Conservation (phyloP, 2,888 invertebrate genomes). For the Drosophila engyochracea region DNA sequence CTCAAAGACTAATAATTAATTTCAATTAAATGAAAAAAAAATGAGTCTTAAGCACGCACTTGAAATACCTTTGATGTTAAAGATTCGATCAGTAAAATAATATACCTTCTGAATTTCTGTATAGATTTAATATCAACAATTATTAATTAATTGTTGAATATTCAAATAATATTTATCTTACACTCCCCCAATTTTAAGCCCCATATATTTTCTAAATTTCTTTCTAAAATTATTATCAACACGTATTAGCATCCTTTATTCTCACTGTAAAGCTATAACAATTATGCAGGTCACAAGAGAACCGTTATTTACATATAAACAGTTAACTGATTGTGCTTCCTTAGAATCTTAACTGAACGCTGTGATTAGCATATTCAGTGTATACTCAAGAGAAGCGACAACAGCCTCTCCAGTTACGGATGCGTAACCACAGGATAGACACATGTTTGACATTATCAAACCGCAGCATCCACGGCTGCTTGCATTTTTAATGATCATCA, state of each 20-base stretch:
- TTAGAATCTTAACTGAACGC: constrained; percentile 4
- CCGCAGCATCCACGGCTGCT: constrained; percentile 59
- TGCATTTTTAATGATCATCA: constrained; percentile 60
- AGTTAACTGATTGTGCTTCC: not conserved
- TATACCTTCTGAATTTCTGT: not conserved
- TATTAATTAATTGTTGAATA: not conserved
- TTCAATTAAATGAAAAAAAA: not conserved
- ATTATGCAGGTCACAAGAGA: not conserved
- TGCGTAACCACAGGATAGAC: constrained; percentile 45
- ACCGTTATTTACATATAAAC: not conserved
- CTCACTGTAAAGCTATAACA: not conserved
- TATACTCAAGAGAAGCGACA: constrained; percentile 8
- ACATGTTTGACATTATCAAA: constrained; percentile 76
- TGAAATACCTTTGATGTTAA: not conserved
- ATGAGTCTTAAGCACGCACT: not conserved
- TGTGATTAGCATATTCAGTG: constrained; percentile 46
- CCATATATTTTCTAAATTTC: not conserved
- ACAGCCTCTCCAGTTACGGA: constrained; percentile 40
- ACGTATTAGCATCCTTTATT: not conserved
- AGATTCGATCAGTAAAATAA: not conserved
- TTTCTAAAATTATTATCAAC: not conserved
- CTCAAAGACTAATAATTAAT: not conserved
- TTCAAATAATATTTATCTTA: not conserved
- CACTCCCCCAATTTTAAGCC: not conserved
- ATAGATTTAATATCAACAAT: not conserved